Base-by-base conservation (phyloP, 2,888 invertebrate genomes). In the Campoplex capitator region DNA sequence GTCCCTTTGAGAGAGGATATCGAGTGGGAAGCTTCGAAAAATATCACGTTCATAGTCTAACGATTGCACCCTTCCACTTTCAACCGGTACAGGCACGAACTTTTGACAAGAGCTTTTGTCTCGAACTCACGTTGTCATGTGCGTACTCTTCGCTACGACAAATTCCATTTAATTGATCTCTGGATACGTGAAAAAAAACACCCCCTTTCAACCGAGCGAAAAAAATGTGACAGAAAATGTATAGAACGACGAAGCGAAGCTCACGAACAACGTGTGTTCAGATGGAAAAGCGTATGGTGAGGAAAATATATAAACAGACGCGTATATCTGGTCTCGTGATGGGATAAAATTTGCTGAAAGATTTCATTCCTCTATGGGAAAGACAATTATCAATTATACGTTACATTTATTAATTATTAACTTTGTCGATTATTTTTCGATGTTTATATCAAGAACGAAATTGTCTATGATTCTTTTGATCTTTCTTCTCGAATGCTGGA, bases 131-230 rank as follows among this genome's bases (percentile, higher is more conserved):
- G 45, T 38, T 68, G 38, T 42, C 73, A 65, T 78, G 42, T 70
- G 42, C 13, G 23, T 38, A 13, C 35, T 62, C 65, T 73, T 73
- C n/a, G 28, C 48, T 70, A 45, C 83, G 62, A 77, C 77, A 77
- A 70, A 83, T 83, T 82, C 16, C 18, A 70, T 62, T n/a, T 76
- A 71, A 83, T 76, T 77, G 58, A 48, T 75, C 51, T 56, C 45
- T 45, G 11, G 11, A 13, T 45, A 13, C 45, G 28, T 23, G 23
- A 23, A n/a, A 54, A n/a, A 54, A n/a, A 23, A 9, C 35, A 13
- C 6, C 28, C 23, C 35, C 35, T 35, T 54, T 23, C 56, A 23
- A n/a, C 62, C 16, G 11, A 32, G 7, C 6, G 62, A 42, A 42
- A 38, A 32, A 56, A 16, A 42, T 38, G 8, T 58, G 11, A 28